phyloP scores from a whole-genome alignment of 2,888 invertebrate genomes.

The Alviniconcha strummeri region DNA sequence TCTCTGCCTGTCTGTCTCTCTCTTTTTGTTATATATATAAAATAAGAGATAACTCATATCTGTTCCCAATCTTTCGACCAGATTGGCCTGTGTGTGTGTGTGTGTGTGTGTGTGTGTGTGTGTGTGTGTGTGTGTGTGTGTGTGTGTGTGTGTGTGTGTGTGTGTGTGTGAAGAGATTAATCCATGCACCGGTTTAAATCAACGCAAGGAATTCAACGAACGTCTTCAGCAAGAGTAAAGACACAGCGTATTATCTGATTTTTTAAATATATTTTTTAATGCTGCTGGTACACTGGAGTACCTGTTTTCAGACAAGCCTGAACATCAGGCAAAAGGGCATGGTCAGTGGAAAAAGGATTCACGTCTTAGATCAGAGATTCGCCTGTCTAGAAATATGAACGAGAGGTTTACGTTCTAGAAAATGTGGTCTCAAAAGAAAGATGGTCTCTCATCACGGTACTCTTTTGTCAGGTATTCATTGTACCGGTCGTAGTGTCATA shows the following conservation, averaged over 20 bases:
- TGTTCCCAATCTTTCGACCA: too few relatives aligned
- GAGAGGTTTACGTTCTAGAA: too few relatives aligned
- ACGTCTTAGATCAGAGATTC: too few relatives aligned
- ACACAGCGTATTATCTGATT: not conserved
- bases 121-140: not conserved
- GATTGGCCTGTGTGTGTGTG: not conserved
- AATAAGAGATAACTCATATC: too few relatives aligned
- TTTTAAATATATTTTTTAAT: not conserved
- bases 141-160: not conserved
- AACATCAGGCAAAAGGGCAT: not conserved
- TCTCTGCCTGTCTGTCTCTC: too few relatives aligned
- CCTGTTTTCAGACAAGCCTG: not conserved
- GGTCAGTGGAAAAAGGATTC: not conserved
- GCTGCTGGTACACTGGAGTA: not conserved
- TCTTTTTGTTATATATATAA: not conserved
- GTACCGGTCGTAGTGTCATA: too few relatives aligned
- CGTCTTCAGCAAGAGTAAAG: not conserved
- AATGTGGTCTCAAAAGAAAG: too few relatives aligned
- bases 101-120: constrained; percentile 7
- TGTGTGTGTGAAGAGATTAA: not conserved
- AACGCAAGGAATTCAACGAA: not conserved
- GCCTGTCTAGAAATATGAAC: too few relatives aligned
- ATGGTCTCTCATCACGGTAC: too few relatives aligned
- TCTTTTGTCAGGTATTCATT: too few relatives aligned
- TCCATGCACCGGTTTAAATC: not conserved